phyloP scores from a whole-genome alignment of 2,797 vertebrate genomes.

The Phataginus tricuspis region DNA sequence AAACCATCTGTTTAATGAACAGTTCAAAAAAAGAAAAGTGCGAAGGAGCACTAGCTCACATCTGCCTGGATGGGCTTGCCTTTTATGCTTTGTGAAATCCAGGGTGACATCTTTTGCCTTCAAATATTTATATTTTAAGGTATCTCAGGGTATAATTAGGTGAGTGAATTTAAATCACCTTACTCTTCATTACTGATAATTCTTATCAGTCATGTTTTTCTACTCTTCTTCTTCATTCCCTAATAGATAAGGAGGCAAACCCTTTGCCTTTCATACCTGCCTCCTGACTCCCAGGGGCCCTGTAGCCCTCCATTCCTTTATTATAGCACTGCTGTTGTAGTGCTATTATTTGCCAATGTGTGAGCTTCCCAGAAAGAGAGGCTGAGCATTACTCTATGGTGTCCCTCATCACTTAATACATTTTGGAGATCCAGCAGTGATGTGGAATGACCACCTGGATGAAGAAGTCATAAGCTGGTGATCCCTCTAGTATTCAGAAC shows the following conservation, averaged over 20 bases:
- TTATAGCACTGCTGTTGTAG: accelerated
- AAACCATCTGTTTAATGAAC: conserved; percentile 53
- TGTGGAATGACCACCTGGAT: not conserved
- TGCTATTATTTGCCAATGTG: not conserved
- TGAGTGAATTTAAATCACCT: not conserved
- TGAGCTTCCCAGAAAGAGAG: not conserved
- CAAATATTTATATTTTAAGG: not conserved
- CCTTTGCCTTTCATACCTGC: not conserved
- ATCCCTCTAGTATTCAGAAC: not conserved
- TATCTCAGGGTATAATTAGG: not conserved
- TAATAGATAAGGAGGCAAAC: not conserved
- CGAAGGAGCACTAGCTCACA: not conserved
- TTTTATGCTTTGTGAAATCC: conserved; percentile 47
- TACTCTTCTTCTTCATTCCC: not conserved
- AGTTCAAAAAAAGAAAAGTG: not conserved
- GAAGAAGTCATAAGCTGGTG: not conserved
- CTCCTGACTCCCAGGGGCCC: not conserved
- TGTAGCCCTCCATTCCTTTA: not conserved
- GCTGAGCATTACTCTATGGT: not conserved
- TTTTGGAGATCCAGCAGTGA: not conserved
- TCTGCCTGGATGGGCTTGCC: not conserved
- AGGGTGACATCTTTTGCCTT: conserved; percentile 9
- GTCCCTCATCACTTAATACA: not conserved
- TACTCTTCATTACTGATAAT: not conserved
- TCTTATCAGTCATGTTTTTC: not conserved